phyloP scores from a whole-genome alignment of 53 echinoderm and acorn worm species.

The Antedon mediterranea region DNA sequence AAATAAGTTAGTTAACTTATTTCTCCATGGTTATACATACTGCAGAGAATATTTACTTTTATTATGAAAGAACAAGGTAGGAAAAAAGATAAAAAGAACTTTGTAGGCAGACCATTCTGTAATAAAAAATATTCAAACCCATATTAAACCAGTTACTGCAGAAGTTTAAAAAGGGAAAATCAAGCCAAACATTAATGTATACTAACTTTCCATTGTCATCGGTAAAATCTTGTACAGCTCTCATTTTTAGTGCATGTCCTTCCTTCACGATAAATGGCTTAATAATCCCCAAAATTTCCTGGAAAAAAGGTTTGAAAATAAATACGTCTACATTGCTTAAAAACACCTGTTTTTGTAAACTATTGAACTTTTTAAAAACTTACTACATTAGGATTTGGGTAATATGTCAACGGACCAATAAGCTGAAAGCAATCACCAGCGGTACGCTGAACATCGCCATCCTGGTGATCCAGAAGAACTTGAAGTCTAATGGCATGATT shows the following conservation, averaged over 20 bases:
- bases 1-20: no score
- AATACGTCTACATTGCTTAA: neutral
- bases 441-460: slow-evolving; percentile 18
- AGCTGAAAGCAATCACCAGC: slow-evolving; percentile 81
- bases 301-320: no score
- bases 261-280: slow-evolving; percentile 34
- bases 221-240: slow-evolving; percentile 39
- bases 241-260: slow-evolving; percentile 47
- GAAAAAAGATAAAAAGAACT: no score
- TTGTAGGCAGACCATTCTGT: no score
- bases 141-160: no score
- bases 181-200: slow-evolving; percentile 24
- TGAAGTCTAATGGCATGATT: slow-evolving; percentile 72
- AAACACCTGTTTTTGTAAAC: neutral
- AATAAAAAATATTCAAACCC: no score
- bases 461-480: slow-evolving; percentile 47
- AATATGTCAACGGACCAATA: slow-evolving; percentile 76
- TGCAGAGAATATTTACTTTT: no score
- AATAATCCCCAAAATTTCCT: slow-evolving; percentile 47
- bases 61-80: no score
- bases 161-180: no score
- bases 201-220: slow-evolving; percentile 56
- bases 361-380: slow-evolving; percentile 9
- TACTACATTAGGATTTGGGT: slow-evolving; percentile 60
- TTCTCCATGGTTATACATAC: no score